Conservation (phyloP, 2,888 invertebrate genomes). For the Ypsolopha sequella region DNA sequence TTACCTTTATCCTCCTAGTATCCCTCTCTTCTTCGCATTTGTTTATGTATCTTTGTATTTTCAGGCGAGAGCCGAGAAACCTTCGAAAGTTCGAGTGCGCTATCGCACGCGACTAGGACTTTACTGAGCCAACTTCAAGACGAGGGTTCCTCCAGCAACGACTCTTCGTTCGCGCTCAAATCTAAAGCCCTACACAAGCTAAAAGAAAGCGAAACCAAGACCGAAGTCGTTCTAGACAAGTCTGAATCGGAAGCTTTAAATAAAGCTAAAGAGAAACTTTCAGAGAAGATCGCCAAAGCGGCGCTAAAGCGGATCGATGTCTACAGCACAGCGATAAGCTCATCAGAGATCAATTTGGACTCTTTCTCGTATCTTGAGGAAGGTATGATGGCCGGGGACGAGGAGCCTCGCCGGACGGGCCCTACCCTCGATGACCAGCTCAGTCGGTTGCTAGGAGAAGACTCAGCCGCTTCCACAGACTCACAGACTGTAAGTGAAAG, state of each 20-base stretch:
- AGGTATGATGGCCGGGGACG: constrained; percentile 56
- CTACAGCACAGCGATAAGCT: constrained; percentile 64
- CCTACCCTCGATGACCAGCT: constrained; percentile 42
- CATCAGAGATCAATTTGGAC: constrained; percentile 65
- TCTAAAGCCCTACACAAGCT: constrained; percentile 30
- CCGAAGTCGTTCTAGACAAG: constrained; percentile 22
- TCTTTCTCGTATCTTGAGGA: constrained; percentile 66
- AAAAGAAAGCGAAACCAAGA: constrained; percentile 30
- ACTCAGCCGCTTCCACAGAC: constrained; percentile 40
- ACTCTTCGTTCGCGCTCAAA: constrained; percentile 58
- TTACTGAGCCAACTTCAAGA: constrained; percentile 66
- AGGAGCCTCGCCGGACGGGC: constrained; percentile 30
- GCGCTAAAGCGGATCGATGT: constrained; percentile 62
- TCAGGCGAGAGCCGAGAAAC: constrained; percentile 54
- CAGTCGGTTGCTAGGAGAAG: constrained; percentile 43
- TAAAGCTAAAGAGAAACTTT: constrained; percentile 53
- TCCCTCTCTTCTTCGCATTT: constrained; percentile 7
- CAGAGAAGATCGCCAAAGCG: constrained; percentile 53
- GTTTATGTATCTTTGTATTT: constrained; percentile 20
- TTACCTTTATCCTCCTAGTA: neutral
- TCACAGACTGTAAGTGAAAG: constrained; percentile 51
- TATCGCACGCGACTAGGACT: constrained; percentile 55
- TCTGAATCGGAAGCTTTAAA: constrained; percentile 50
- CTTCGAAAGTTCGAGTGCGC: constrained; percentile 44
- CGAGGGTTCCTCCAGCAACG: constrained; percentile 65